Percentiles rank a stretch among this genome's conserved stretches.
Conservation (phyloP, 2,797 vertebrate species). For the Spinus olivaceus region DNA sequence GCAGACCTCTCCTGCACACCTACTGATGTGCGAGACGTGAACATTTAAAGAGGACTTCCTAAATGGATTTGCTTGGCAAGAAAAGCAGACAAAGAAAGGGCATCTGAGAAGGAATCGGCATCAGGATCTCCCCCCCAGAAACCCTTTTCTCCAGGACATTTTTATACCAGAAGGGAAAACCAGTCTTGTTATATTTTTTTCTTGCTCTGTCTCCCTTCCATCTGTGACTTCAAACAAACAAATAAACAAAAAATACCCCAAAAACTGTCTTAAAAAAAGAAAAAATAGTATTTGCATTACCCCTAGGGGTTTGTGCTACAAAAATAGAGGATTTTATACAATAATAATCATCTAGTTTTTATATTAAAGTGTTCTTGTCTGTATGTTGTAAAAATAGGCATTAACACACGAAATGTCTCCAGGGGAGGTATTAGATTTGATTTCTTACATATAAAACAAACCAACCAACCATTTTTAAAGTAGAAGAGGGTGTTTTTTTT, state of each 20-base stretch:
- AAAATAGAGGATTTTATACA: conserved; percentile 75
- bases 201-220: conserved; percentile 74
- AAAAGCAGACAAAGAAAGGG: conserved; percentile 67
- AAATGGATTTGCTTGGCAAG: conserved; percentile 58
- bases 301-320: conserved; percentile 75
- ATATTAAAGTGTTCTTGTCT: conserved; percentile 78
- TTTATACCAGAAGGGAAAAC: conserved; percentile 74
- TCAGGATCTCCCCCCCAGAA: conserved; percentile 62
- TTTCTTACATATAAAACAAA: conserved; percentile 70
- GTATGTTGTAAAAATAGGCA: conserved; percentile 78
- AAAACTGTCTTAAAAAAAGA: conserved; percentile 74
- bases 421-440: conserved; percentile 77
- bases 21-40: conserved; percentile 94
- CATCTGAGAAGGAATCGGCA: conserved; percentile 70
- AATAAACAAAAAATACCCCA: conserved; percentile 67
- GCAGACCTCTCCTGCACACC: conserved; percentile 93
- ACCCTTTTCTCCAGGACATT: conserved; percentile 71
- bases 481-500: conserved; percentile 80
- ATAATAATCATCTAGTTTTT: conserved; percentile 84
- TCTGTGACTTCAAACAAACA: conserved; percentile 75
- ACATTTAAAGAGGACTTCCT: conserved; percentile 85
- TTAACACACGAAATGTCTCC: conserved; percentile 76
- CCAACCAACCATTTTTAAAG: conserved; percentile 77
- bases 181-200: conserved; percentile 63
- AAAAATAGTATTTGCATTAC: conserved; percentile 78